These are phyloP conservation scores for Cavia aperea DNA, from an alignment of 2,113 vertebrate species.

Conservation along the genomic window DNA sequence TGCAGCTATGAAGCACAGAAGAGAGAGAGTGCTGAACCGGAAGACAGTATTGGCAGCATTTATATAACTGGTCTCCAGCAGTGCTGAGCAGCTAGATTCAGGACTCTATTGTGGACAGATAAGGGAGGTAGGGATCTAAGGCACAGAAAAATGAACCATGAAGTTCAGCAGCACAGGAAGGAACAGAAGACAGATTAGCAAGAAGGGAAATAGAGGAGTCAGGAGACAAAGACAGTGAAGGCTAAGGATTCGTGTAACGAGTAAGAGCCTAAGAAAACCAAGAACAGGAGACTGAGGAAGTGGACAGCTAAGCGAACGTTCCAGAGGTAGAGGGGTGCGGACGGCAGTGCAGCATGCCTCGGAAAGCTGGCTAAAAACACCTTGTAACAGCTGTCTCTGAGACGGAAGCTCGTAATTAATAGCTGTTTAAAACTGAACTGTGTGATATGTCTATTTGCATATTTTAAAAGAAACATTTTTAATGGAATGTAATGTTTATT, in stretches of 20 bases:
- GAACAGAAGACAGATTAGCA: neutral
- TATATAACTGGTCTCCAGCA: neutral
- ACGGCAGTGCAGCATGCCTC: neutral
- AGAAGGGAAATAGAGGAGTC: neutral
- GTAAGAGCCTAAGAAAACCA: neutral
- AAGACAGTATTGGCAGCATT: neutral
- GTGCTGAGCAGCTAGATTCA: neutral
- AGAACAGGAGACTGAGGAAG: neutral
- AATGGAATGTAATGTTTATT: conserved; percentile 13
- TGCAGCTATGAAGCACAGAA: neutral
- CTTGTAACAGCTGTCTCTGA: neutral
- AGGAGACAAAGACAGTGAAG: neutral
- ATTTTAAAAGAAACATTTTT: neutral
- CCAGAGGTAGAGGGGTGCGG: neutral
- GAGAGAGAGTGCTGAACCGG: neutral
- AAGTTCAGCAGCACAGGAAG: neutral
- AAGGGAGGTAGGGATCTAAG: neutral
- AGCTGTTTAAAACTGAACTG: conserved; percentile 5
- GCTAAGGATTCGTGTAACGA: neutral
- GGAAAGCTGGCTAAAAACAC: neutral
- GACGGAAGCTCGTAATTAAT: neutral
- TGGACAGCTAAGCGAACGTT: neutral
- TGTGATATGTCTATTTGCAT: neutral
- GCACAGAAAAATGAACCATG: neutral
- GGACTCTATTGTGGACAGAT: neutral